Evolutionary conservation across 2,888 invertebrate species (phyloP).

Genomic region (Electrophaes corylata): DNA sequence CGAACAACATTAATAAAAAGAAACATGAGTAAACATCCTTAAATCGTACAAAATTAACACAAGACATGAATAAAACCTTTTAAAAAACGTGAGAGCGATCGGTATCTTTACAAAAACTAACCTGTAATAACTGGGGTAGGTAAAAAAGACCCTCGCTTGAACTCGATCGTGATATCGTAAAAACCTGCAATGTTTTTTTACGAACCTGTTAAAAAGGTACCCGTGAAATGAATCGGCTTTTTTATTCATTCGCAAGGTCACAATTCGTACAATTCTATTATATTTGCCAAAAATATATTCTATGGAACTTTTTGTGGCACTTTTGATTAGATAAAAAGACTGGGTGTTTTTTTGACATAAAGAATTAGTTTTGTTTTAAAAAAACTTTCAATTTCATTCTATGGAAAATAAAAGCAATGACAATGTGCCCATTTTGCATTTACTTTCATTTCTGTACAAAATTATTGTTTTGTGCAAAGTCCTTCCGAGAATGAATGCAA

Average conservation of each 20-base stretch:
- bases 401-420: conserved; percentile 42
- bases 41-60: conserved; percentile 69
- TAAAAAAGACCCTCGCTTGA: conserved; percentile 63
- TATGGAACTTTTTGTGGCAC: neutral
- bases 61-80: conserved; percentile 57
- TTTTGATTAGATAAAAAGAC: conserved; percentile 1
- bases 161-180: conserved; percentile 62
- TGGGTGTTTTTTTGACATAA: conserved; percentile 1
- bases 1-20: conserved; percentile 24
- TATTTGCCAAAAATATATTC: neutral
- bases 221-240: conserved; percentile 27
- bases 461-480: conserved; percentile 64
- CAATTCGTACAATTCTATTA: neutral
- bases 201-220: conserved; percentile 58
- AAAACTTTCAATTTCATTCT: conserved; percentile 52
- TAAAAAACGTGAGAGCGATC: conserved; percentile 81
- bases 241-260: conserved; percentile 9
- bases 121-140: conserved; percentile 47
- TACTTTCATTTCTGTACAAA: conserved; percentile 51
- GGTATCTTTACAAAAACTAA: conserved; percentile 68
- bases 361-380: conserved; percentile 19
- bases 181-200: conserved; percentile 69
- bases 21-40: conserved; percentile 70
- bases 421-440: conserved; percentile 46
- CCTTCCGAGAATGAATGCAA: conserved; percentile 66